phyloP scores from a whole-genome alignment of 2,888 invertebrate species.

The Polydrusus cervinus region DNA sequence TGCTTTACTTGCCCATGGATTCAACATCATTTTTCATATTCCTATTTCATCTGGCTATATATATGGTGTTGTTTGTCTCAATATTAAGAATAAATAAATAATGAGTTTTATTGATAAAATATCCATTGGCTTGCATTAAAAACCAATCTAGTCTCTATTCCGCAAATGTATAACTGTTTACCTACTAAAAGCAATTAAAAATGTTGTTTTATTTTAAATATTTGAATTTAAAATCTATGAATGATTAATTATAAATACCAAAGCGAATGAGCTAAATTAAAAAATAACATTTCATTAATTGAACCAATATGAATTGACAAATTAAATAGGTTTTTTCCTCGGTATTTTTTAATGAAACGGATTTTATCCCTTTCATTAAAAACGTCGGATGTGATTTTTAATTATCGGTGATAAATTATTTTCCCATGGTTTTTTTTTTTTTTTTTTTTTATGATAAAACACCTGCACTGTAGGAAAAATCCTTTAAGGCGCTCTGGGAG shows the following conservation, averaged over 20 bases:
- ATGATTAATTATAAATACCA: background rate
- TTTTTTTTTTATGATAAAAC: too few species aligned
- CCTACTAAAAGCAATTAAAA: background rate
- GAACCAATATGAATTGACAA: background rate
- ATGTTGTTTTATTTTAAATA: background rate
- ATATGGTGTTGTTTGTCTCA: too few species aligned
- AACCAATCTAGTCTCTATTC: background rate
- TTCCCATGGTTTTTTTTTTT: too few species aligned
- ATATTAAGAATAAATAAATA: background rate
- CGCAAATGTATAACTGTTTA: background rate
- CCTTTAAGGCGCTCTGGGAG: too few species aligned
- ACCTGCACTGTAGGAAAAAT: too few species aligned
- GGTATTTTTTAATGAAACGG: too few species aligned
- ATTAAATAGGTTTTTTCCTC: background rate
- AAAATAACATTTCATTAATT: background rate
- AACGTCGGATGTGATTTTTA: background rate
- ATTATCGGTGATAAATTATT: background rate
- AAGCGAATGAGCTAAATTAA: background rate
- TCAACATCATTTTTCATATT: too few species aligned
- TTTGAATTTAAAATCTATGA: background rate
- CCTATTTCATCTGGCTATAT: too few species aligned
- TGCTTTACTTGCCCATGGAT: too few species aligned
- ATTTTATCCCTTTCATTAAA: background rate
- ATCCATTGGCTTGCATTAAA: background rate
- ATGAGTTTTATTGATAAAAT: background rate